Evolutionary conservation across 2,113 vertebrate genomes (phyloP).

Genomic region (Dunckerocampus dactyliophorus): DNA sequence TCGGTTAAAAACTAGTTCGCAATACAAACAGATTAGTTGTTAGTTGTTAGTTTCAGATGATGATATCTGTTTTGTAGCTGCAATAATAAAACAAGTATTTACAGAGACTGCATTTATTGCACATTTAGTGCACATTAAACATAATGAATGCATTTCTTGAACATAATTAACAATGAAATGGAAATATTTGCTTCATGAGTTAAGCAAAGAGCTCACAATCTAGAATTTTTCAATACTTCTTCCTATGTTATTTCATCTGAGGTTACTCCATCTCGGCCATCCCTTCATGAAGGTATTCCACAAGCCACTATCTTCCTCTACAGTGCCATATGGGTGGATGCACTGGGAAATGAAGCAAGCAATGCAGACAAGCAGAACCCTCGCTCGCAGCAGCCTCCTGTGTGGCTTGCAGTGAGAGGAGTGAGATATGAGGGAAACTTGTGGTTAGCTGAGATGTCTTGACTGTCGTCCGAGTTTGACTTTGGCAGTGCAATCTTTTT

Average conservation of each 20-base stretch:
- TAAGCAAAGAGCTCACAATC: neutral
- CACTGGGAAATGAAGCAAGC: slow-evolving; percentile 47
- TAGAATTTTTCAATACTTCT: neutral
- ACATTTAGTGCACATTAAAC: too few species aligned
- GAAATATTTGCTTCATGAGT: neutral
- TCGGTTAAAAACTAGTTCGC: too few species aligned
- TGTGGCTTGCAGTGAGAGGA: slow-evolving; percentile 23
- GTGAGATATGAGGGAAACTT: slow-evolving; percentile 20
- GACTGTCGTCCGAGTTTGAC: slow-evolving; percentile 30
- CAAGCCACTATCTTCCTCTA: slow-evolving; percentile 32
- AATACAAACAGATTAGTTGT: too few species aligned
- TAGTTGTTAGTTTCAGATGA: too few species aligned
- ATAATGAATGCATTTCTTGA: too few species aligned
- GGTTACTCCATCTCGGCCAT: neutral
- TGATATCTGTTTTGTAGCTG: too few species aligned
- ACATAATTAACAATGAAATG: neutral
- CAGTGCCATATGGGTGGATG: slow-evolving; percentile 31
- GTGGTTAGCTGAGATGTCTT: slow-evolving; percentile 65
- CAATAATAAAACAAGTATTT: neutral
- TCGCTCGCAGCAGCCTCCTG: slow-evolving; percentile 43
- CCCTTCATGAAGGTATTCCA: slow-evolving; percentile 22
- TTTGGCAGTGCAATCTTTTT: slow-evolving; percentile 54
- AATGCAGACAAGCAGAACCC: slow-evolving; percentile 38
- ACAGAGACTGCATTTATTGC: neutral
- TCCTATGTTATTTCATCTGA: slow-evolving; percentile 13